Conservation (phyloP, 2,888 invertebrate genomes). For the Timema podura region DNA sequence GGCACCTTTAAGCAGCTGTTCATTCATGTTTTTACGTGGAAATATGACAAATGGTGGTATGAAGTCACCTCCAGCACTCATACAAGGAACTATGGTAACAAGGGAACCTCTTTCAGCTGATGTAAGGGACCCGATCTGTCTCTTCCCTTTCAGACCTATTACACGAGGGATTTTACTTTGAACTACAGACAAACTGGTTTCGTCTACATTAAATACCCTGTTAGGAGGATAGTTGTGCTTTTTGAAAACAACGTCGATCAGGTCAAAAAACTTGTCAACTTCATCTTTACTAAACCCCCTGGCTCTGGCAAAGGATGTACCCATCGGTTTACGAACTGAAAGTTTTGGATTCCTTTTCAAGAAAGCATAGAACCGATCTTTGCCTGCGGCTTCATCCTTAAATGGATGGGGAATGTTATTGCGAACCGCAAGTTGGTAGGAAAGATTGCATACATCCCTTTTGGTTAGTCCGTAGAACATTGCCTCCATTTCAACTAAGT, state of each 20-base stretch:
- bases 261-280: constrained; percentile 19
- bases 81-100: constrained; percentile 11
- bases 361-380: constrained; percentile 14
- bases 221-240: constrained; percentile 14
- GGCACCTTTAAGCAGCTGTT: constrained; percentile 32
- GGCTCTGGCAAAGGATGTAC: constrained; percentile 23
- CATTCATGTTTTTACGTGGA: constrained; percentile 33
- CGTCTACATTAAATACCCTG: constrained; percentile 38
- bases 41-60: constrained; percentile 25
- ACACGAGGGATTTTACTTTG: constrained; percentile 29
- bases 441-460: not conserved
- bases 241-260: constrained; percentile 1
- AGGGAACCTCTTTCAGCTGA: constrained; percentile 30
- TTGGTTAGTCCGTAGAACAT: constrained; percentile 18
- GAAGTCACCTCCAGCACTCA: constrained; percentile 20
- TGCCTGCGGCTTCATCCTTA: constrained; percentile 14
- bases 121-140: constrained; percentile 37
- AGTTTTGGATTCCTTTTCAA: constrained; percentile 18
- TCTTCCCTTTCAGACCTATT: constrained; percentile 38
- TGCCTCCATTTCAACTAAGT: constrained; percentile 17
- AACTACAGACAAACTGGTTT: constrained; percentile 40
- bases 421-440: constrained; percentile 13
- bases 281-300: not conserved
- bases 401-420: not conserved
- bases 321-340: constrained; percentile 17